Evolutionary conservation across 1,140 invertebrate species (phyloP).

Genomic region (Caenorhabditis remanei): DNA sequence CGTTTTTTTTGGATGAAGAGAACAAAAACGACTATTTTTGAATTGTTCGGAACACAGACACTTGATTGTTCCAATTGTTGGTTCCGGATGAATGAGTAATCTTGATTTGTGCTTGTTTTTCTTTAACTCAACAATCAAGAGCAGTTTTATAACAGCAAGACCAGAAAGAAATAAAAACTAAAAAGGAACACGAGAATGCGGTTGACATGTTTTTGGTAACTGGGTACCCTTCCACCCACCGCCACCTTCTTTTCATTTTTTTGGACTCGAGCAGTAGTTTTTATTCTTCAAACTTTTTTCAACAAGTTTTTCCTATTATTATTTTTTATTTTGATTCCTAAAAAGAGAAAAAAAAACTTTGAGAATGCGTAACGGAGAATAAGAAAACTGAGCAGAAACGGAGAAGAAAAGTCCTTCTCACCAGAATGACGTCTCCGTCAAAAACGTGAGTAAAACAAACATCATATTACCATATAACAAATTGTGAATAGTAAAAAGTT

Average conservation of each 20-base stretch:
- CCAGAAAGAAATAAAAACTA: not conserved
- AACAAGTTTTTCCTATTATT: not conserved
- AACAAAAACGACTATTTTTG: not conserved
- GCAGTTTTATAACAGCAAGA: not conserved
- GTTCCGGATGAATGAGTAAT: slow-evolving; percentile 20
- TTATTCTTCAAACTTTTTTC: not conserved
- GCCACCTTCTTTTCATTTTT: not conserved
- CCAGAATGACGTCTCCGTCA: slow-evolving; percentile 9
- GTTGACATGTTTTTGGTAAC: slow-evolving; percentile 26
- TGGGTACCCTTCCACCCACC: not conserved
- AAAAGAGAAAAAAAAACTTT: not conserved
- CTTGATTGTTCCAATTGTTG: slow-evolving; percentile 9
- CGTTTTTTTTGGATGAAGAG: slow-evolving; percentile 5
- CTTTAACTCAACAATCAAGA: slow-evolving; percentile 44
- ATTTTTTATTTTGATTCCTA: not conserved
- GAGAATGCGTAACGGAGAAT: not conserved
- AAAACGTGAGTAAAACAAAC: slow-evolving; percentile 40
- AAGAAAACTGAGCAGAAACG: not conserved
- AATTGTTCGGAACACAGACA: slow-evolving; percentile 26
- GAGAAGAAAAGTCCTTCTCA: slow-evolving; percentile 30
- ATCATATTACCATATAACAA: slow-evolving; percentile 35
- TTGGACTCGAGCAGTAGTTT: not conserved
- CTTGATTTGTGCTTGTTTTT: slow-evolving; percentile 15
- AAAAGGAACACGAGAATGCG: not conserved
- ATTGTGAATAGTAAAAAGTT: not conserved